Base-by-base conservation (phyloP, 2,888 invertebrate genomes). In the Drosophila monieri region DNA sequence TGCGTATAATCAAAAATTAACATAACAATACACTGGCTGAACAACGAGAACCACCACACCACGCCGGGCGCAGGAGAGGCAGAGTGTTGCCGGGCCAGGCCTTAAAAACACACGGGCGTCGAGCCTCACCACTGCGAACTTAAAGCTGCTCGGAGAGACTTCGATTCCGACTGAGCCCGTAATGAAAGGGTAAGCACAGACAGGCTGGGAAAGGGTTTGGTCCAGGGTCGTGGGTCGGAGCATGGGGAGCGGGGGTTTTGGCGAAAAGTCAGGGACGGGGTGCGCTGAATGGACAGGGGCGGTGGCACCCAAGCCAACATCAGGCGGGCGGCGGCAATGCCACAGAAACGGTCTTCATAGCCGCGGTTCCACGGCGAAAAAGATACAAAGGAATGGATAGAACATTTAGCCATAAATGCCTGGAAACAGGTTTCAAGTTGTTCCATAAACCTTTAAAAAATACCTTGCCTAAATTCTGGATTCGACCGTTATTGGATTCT, bases 1-100 rank as follows among this genome's bases (percentile, higher is more conserved):
- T 60, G 78, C 77, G 72, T 68, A 77, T 68, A 74, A 77, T 76
- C 83, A 85, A 77, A 64, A 83, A 81, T 81, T 85, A 81, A 81
- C 81, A 81, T 81, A 81, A 81, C 81, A 81, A 81, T 85, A 74
- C 78, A 70, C 43, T 62, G 67, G 55, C 66, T 48, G 72, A 69
- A 55, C 67, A 58, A 56, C 70, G 62, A 41, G 48, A 69, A 58
- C 69, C 53, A 56, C 65, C 70, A 48, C 39, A 14, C n/a, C 14
- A 35, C n/a, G 6, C 12, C 32, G 32, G 32, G 56, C 12, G 18
- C 25, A 51, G 25, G 37, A 56, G 35, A 51, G 46, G 49, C 46
- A 65, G 69, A 71, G 78, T 75, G 75, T 73, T 77, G 65, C 68
- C 58, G 49, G 67, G 68, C 55, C 67, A 64, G 67, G 66, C 56